Evolutionary conservation across 2,797 vertebrate genomes (phyloP), one percentile per base, ranked within the genome.

Genomic region (Acanthurus lineatus): DNA sequence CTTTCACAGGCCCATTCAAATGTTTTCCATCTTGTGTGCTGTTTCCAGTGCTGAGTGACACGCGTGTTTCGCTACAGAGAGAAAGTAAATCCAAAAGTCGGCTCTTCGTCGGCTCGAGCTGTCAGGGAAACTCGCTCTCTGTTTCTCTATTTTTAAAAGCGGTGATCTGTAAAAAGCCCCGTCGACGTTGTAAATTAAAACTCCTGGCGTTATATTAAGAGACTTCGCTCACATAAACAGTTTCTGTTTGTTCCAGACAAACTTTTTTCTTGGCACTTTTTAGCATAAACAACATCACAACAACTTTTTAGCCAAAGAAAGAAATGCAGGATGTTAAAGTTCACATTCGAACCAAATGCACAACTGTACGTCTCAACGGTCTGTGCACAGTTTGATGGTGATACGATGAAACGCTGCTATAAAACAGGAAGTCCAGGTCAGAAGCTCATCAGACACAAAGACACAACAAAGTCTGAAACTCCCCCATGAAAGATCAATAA

Each of bases 11-110:
- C 74, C 73, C 76, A 52, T 84, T 84, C 76, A 82, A 82, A 92
- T 93, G 87, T 88, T 92, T 92, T 92, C 90, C 91, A 58, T 88
- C 91, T 81, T 78, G 86, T 88, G 88, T 15, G 82, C 78, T 77
- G 84, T 87, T 90, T 90, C 85, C 90, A 84, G 65, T 38, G 63
- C 64, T 9, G 73, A 73, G 65, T 71, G 77, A 87, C 83, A 91
- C 79, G 64, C 76, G 71, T 48, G 79, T 80, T 74, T 3, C 25
- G 42, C 71, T 56, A 3, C 6, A n/a, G 77, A 60, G 77, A 60
- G 81, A 58, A 57, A 83, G 51, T 54, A 49, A 28, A 84, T 77
- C 73, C 69, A 35, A 72, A 75, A 81, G 78, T 74, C 69, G n/a
- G 54, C 62, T 57, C 76, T 45, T 47, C 62, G 0, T 49, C 12